phyloP scores from a whole-genome alignment of 2,888 invertebrate genomes.

The Phoronis australis region DNA sequence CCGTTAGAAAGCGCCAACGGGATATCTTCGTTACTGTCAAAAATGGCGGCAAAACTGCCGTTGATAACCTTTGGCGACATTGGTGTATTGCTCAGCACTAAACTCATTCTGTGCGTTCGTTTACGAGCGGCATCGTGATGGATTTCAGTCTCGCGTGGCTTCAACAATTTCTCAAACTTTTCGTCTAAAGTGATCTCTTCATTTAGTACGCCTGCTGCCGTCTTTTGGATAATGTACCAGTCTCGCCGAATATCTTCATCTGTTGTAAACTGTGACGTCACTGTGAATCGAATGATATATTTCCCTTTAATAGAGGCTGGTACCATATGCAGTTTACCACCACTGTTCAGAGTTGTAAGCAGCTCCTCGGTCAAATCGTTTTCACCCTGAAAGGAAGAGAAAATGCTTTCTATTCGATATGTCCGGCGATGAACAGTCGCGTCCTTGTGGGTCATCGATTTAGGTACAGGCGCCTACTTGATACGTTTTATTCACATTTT shows the following conservation, averaged over 20 bases:
- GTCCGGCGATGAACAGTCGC: too few relatives aligned
- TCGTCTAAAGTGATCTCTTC: conserved; percentile 8
- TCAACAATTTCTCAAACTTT: conserved; percentile 3
- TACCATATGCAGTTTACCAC: conserved; percentile 87
- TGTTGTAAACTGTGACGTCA: conserved; percentile 78
- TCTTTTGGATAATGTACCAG: conserved; percentile 61
- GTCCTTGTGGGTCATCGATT: too few relatives aligned
- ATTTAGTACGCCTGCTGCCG: conserved; percentile 43
- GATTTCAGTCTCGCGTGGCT: neutral
- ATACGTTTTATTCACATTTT: too few relatives aligned
- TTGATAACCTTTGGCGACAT: conserved; percentile 88
- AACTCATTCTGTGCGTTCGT: conserved; percentile 78
- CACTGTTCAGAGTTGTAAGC: conserved; percentile 78
- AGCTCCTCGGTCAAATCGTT: conserved; percentile 74
- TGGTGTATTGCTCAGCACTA: conserved; percentile 87
- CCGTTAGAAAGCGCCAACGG: too few relatives aligned
- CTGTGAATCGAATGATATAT: conserved; percentile 83
- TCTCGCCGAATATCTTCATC: conserved; percentile 64
- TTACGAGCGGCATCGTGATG: conserved; percentile 11
- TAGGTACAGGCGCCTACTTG: too few relatives aligned
- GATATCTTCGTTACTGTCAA: conserved; percentile 39
- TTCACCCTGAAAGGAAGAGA: conserved; percentile 61
- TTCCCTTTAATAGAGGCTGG: conserved; percentile 83
- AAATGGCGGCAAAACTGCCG: conserved; percentile 51
- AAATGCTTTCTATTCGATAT: too few relatives aligned